Evolutionary conservation across 1,140 invertebrate species (phyloP).

Genomic region (Eurosta solidaginis): DNA sequence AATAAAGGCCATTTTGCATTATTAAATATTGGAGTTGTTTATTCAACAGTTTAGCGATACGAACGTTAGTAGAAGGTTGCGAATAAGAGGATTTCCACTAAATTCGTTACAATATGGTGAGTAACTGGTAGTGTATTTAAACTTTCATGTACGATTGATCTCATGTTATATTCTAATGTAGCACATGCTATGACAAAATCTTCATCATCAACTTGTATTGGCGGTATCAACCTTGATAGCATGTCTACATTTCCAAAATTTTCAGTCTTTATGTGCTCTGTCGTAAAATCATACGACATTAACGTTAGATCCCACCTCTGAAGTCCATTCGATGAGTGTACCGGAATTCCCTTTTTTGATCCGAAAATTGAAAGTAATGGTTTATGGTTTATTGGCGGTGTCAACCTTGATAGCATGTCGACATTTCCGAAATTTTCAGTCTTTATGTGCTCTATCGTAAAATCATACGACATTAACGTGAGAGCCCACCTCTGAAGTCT

Average conservation of each 20-base stretch:
- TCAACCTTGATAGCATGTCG: slow-evolving; percentile 44
- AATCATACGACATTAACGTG: slow-evolving; percentile 39
- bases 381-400: slow-evolving; percentile 17
- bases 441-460: slow-evolving; percentile 39
- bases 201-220: slow-evolving; percentile 30
- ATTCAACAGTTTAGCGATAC: too few relatives aligned
- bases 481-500: slow-evolving; percentile 49
- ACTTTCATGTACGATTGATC: neutral
- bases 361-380: neutral
- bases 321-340: slow-evolving; percentile 36
- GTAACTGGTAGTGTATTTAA: slow-evolving; percentile 13
- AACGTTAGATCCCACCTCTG: slow-evolving; percentile 48
- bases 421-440: slow-evolving; percentile 40
- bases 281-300: slow-evolving; percentile 37
- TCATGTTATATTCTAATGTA: slow-evolving; percentile 32
- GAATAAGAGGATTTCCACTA: too few relatives aligned
- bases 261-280: slow-evolving; percentile 39
- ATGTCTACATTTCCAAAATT: slow-evolving; percentile 42
- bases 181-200: too few relatives aligned
- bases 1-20: too few relatives aligned
- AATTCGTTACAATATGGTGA: neutral
- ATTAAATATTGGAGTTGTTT: too few relatives aligned
- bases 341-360: neutral
- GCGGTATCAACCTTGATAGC: slow-evolving; percentile 41
- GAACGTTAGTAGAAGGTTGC: too few relatives aligned